phyloP scores from a whole-genome alignment of 2,888 invertebrate species.

The Clepsis dumicolana region DNA sequence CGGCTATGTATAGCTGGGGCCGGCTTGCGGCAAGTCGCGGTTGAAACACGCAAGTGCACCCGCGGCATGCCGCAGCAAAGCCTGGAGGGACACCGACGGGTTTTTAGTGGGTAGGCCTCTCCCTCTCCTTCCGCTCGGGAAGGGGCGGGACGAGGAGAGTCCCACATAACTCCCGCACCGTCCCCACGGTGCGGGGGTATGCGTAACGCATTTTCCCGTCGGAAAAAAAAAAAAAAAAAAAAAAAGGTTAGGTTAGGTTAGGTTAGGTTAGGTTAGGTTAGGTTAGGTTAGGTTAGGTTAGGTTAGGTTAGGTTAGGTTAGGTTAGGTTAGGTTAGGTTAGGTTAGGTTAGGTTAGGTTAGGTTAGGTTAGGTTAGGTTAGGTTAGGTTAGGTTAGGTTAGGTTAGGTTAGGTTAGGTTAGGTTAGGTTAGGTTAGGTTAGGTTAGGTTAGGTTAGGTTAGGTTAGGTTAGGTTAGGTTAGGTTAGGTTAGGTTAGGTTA shows the following conservation, averaged over 20 bases:
- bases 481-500: constrained; percentile 41
- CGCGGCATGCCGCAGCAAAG: too few relatives aligned
- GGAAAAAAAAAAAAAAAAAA: too few relatives aligned
- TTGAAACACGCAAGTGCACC: too few relatives aligned
- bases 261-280: constrained; percentile 42
- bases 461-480: constrained; percentile 8
- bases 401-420: constrained; percentile 42
- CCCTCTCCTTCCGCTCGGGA: too few relatives aligned
- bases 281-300: constrained; percentile 39
- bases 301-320: constrained; percentile 19
- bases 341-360: constrained; percentile 14
- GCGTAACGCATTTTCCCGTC: too few relatives aligned
- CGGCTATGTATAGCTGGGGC: too few relatives aligned
- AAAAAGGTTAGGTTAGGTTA: constrained; percentile 29
- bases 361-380: constrained; percentile 23
- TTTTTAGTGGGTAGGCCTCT: too few relatives aligned
- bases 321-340: constrained; percentile 22
- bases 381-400: constrained; percentile 18
- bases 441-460: constrained; percentile 35
- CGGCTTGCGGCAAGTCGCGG: too few relatives aligned
- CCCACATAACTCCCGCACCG: too few relatives aligned
- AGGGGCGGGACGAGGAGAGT: too few relatives aligned
- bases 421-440: constrained; percentile 45
- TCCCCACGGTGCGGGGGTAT: too few relatives aligned
- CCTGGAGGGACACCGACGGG: too few relatives aligned